Evolutionary conservation across 2,888 invertebrate species (phyloP), one percentile per base, ranked within the genome.

Genomic region (Eupsilia transversa): DNA sequence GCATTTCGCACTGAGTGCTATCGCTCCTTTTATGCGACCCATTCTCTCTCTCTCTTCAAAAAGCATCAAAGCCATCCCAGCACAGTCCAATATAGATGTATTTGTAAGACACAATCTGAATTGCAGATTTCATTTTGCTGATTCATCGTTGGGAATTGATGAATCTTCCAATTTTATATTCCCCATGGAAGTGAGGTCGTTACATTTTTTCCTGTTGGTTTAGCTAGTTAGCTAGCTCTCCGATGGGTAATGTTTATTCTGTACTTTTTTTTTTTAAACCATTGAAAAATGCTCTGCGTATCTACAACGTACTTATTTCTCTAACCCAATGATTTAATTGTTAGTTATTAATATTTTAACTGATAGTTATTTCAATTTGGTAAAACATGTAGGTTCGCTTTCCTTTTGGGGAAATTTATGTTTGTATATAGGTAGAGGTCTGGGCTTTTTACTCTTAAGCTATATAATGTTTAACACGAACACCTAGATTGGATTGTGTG

Each of bases 51-150:
- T 35, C 14, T 33, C 17, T 49, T 7, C 14, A 33, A 33, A 33
- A 72, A 56, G 14, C 46, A 23, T 54, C 43, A 35, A 49, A 80
- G 30, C 59, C 35, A 43, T 35, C 27, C 46, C 20, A 60, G 17
- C 52, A 46, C n/a, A 33, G n/a, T 43, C 10, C 10, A 2, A 43
- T 27, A 35, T n/a, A 79, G 60, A 54, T 46, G n/a, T 60, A 59
- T 77, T 64, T 71, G 30, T 49, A 64, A 67, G 35, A 49, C 54
- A 46, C 43, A 60, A 43, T 80, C 56, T 83, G 72, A 78, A 80
- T 77, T 80, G 78, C 63, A 80, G 61, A 80, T 77, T 70, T 52
- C 33, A 68, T 65, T 56, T 43, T 38, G 38, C 63, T 54, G 63
- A 61, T 54, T 65, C 49, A 57, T 73, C 60, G 52, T 64, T 68